A percentile compares a stretch with the other conserved stretches of the same genome.
Conservation (phyloP, 2,888 invertebrate genomes). For the Tupiocoris notatus region DNA sequence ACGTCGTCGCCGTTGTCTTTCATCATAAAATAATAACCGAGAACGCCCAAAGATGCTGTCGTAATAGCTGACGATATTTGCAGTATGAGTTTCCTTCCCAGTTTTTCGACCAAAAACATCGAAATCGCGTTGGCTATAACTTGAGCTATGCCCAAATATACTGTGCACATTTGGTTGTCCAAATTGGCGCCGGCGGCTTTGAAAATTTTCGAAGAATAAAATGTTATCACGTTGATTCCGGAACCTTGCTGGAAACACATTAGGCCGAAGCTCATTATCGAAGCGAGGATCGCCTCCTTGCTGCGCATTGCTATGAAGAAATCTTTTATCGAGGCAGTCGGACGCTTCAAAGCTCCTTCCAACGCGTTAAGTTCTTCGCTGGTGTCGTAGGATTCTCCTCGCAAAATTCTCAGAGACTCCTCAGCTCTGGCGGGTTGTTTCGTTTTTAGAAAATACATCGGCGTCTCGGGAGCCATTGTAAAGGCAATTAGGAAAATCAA, state of each 20-base stretch:
- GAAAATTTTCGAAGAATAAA: slow-evolving; percentile 76
- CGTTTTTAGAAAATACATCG: slow-evolving; percentile 43
- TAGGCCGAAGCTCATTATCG: slow-evolving; percentile 71
- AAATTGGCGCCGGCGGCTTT: slow-evolving; percentile 68
- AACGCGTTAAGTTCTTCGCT: slow-evolving; percentile 58
- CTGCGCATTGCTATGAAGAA: slow-evolving; percentile 53
- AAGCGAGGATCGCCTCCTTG: slow-evolving; percentile 66
- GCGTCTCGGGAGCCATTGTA: slow-evolving; percentile 73
- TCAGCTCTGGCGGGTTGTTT: slow-evolving; percentile 45
- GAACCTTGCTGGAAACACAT: slow-evolving; percentile 84
- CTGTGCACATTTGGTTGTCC: slow-evolving; percentile 66
- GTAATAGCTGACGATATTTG: slow-evolving; percentile 73
- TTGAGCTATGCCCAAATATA: slow-evolving; percentile 78
- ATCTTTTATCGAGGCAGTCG: background rate
- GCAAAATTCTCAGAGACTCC: slow-evolving; percentile 58
- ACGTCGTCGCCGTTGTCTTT: slow-evolving; percentile 57
- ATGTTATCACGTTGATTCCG: slow-evolving; percentile 80
- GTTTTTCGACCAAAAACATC: slow-evolving; percentile 71
- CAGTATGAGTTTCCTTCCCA: slow-evolving; percentile 75
- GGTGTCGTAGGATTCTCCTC: slow-evolving; percentile 69
- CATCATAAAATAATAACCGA: slow-evolving; percentile 73
- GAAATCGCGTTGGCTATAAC: slow-evolving; percentile 65
- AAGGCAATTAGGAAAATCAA: slow-evolving; percentile 65
- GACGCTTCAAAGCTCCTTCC: slow-evolving; percentile 45
- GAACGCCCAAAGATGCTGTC: slow-evolving; percentile 65